Evolutionary conservation across 2,888 invertebrate genomes (phyloP).

Genomic region (Dascillus cervinus): DNA sequence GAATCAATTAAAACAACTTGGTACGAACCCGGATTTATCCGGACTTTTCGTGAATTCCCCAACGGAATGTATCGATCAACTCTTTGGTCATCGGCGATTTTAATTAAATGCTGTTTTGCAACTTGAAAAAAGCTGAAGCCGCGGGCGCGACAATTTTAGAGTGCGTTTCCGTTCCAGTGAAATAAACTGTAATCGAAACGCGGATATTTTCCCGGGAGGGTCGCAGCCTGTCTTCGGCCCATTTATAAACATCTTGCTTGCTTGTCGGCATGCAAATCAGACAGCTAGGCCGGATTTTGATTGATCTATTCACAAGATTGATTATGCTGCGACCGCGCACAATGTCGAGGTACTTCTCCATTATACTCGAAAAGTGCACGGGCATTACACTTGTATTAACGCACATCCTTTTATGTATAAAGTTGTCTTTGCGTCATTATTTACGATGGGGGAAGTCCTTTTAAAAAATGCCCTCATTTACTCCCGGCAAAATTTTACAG

Average conservation of each 20-base stretch:
- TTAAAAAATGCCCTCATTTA: too few relatives aligned
- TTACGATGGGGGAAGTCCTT: too few relatives aligned
- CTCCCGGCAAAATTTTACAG: too few relatives aligned
- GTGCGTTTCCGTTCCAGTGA: slow-evolving; percentile 1
- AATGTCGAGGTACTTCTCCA: slow-evolving; percentile 33
- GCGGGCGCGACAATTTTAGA: too few relatives aligned
- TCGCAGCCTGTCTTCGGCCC: slow-evolving; percentile 38
- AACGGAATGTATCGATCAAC: too few relatives aligned
- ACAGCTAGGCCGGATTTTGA: slow-evolving; percentile 42
- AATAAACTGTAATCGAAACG: slow-evolving; percentile 8
- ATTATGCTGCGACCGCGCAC: slow-evolving; percentile 37
- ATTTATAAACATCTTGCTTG: slow-evolving; percentile 44
- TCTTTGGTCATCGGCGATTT: too few relatives aligned
- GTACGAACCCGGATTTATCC: too few relatives aligned
- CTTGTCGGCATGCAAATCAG: slow-evolving; percentile 45
- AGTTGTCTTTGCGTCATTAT: too few relatives aligned
- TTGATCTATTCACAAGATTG: slow-evolving; percentile 45
- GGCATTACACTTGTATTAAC: slow-evolving; percentile 9
- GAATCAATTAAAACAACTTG: too few relatives aligned
- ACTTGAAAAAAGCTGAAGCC: too few relatives aligned
- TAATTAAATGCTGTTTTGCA: too few relatives aligned
- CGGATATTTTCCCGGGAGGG: slow-evolving; percentile 21
- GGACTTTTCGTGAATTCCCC: too few relatives aligned
- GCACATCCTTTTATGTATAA: background rate
- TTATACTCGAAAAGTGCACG: slow-evolving; percentile 25